These are phyloP conservation scores for Lamprologus callipterus DNA, from an alignment of 2,113 vertebrate species.

Conservation along the genomic window DNA sequence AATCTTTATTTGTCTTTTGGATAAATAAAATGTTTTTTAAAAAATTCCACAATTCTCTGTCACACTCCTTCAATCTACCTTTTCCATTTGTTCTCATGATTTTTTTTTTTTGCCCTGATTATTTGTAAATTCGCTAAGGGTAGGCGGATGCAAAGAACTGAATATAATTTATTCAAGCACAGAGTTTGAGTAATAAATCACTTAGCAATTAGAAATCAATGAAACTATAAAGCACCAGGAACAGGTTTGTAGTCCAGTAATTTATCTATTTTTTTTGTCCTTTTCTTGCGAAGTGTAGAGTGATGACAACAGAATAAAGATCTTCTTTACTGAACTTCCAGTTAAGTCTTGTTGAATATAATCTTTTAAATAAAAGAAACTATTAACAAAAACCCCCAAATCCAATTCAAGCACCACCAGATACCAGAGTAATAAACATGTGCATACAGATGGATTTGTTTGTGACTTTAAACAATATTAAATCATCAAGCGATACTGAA, in stretches of 20 bases:
- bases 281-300: not conserved
- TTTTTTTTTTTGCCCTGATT: not conserved
- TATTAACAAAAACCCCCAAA: not conserved
- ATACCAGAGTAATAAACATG: not conserved
- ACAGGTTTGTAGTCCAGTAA: not conserved
- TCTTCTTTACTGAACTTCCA: not conserved
- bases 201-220: not conserved
- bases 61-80: not conserved
- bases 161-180: not conserved
- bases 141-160: not conserved
- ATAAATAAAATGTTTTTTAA: not conserved
- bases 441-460: not conserved
- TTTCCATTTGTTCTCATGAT: not conserved
- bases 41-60: not conserved
- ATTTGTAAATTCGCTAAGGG: not conserved
- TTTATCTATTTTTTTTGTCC: not conserved
- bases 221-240: not conserved
- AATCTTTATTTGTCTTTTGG: not conserved
- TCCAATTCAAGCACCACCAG: not conserved
- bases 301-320: not conserved
- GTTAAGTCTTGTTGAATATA: not conserved
- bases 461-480: not conserved
- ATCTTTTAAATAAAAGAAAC: not conserved
- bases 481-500: not conserved
- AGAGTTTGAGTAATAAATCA: not conserved